These are phyloP conservation scores for Andricus quercusramuli DNA, from an alignment of 2,888 invertebrate genomes.

Conservation along the genomic window DNA sequence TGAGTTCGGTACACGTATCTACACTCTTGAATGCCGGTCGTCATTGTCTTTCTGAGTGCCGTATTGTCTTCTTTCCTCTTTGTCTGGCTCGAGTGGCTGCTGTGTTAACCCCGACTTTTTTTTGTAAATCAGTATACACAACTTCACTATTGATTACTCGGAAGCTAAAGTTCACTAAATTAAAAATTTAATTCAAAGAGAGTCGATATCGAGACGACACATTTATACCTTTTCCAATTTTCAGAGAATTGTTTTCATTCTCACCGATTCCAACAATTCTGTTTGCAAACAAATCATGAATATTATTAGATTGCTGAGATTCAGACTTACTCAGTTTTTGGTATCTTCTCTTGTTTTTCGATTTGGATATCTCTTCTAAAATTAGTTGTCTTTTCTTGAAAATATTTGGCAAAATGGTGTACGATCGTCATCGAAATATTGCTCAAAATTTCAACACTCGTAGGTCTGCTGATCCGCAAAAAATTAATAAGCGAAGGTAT, in stretches of 20 bases:
- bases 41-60: constrained; percentile 15
- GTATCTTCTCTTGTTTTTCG: background rate
- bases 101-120: constrained; percentile 54
- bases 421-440: background rate
- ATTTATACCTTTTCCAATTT: background rate
- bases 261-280: background rate
- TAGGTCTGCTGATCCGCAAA: background rate
- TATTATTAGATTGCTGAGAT: background rate
- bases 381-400: background rate
- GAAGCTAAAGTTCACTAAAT: background rate
- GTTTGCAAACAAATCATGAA: background rate
- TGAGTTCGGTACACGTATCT: constrained; percentile 1
- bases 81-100: constrained; percentile 54
- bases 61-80: constrained; percentile 51
- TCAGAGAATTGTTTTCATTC: background rate
- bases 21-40: background rate
- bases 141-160: constrained; percentile 16
- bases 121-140: constrained; percentile 45
- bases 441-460: background rate
- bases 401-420: background rate
- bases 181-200: too few relatives aligned
- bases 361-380: background rate
- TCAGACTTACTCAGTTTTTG: background rate
- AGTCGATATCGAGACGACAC: too few relatives aligned
- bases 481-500: background rate